Evolutionary conservation across 1,140 invertebrate genomes (phyloP), one percentile per base, ranked within the genome.

Genomic region (Caerostris darwini): DNA sequence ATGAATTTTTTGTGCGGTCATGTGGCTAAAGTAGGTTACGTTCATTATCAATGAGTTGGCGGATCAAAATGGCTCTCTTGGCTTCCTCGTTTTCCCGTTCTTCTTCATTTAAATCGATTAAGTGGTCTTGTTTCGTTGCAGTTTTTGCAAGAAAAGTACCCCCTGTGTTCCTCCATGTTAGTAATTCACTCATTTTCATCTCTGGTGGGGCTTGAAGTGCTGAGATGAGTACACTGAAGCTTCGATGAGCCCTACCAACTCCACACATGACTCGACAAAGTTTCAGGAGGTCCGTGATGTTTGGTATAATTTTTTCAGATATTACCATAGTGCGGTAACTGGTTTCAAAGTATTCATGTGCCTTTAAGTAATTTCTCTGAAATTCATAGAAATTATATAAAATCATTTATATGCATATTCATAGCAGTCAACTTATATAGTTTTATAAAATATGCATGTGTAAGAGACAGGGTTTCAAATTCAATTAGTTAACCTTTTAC

Each of bases 251-350:
- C 56, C 81, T 61, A n/a, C 90, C 90, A 4, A 92, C 53, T 54
- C 90, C 90, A 67, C 58, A 67, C 81, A 85, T 85, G 14, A 92
- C 61, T 12, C 67, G 34, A 59, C 77, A 85, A 6, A 92, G 82
- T 64, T 92, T 83, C 3, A 3, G 10, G 5, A 92, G 81, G 1
- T 50, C 34, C 17, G 17, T 64, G 12, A 14, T 64, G 17, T 67
- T 54, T 58, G 82, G 17, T 6, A 67, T 12, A 61, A 56, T 53
- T 54, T 69, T 53, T 5, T 14, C 3, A 10, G 59, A 92, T 5
- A 19, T 85, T 85, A 83, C 34, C 12, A 82, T 56, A 10, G n/a
- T 85, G 7, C 61, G 58, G 67, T 64, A 92, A 3, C 58, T 81
- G 3, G 14, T 17, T 85, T 85, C 90, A 69, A 92, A 92, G 4